Percentiles rank a stretch among this genome's conserved stretches.
Conservation (phyloP, 2,113 vertebrate genomes). For the Lepidiolamprologus cunningtoni region DNA sequence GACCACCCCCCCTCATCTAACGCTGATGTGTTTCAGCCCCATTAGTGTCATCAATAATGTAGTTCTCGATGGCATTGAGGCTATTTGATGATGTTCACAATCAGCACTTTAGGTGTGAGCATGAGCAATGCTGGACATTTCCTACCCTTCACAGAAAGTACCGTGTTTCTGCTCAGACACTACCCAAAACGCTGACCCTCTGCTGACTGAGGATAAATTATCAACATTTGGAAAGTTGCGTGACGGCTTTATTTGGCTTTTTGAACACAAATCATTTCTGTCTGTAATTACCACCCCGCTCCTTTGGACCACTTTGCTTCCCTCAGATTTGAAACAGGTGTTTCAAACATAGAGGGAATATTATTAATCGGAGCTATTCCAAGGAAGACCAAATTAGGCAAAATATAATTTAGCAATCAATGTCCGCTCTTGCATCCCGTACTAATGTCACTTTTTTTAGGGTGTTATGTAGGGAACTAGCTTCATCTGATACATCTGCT, state of each 20-base stretch:
- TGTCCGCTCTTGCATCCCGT: neutral
- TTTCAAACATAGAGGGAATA: neutral
- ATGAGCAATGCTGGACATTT: neutral
- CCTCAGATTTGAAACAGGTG: conserved; percentile 35
- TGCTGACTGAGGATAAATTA: neutral
- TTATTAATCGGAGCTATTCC: neutral
- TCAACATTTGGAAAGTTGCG: neutral
- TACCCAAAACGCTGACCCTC: neutral
- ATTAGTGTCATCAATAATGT: conserved; percentile 72
- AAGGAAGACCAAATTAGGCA: neutral
- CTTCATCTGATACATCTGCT: neutral
- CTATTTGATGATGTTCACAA: conserved; percentile 21
- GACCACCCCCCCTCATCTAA: neutral
- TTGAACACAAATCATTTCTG: neutral
- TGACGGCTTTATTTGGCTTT: conserved; percentile 11
- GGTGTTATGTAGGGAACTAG: neutral
- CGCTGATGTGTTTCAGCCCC: conserved; percentile 13
- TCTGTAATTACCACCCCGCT: neutral
- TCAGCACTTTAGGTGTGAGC: conserved; percentile 49
- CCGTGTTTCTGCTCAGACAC: neutral
- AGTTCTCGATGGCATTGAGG: conserved; percentile 26
- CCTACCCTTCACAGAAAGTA: neutral
- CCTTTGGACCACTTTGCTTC: neutral
- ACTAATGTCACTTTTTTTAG: neutral
- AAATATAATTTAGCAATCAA: neutral